These are phyloP conservation scores for Choristoneura fumiferana DNA, from an alignment of 1,140 invertebrate genomes.

Conservation along the genomic window DNA sequence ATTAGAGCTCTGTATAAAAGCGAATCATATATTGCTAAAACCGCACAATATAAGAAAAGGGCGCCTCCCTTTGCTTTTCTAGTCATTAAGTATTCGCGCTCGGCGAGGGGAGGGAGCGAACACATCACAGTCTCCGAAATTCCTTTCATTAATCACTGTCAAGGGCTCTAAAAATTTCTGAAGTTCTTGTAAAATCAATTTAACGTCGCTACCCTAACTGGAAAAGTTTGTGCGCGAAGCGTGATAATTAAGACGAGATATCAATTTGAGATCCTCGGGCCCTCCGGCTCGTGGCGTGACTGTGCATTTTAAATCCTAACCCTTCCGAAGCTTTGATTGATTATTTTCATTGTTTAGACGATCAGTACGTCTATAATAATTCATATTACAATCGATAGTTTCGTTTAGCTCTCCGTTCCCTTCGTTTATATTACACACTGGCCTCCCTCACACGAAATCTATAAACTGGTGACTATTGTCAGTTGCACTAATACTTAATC, in stretches of 20 bases:
- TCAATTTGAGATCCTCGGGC: slow-evolving; percentile 36
- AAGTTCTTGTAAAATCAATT: slow-evolving; percentile 73
- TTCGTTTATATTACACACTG: not conserved
- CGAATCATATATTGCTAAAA: slow-evolving; percentile 29
- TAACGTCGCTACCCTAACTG: slow-evolving; percentile 56
- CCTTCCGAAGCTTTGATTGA: slow-evolving; percentile 6
- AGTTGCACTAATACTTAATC: slow-evolving; percentile 31
- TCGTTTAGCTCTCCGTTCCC: not conserved
- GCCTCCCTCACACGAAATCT: slow-evolving; percentile 15
- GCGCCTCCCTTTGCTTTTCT: slow-evolving; percentile 56
- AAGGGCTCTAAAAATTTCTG: slow-evolving; percentile 70
- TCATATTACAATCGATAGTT: not conserved
- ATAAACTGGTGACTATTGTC: slow-evolving; percentile 29
- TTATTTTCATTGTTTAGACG: not conserved
- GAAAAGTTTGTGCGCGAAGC: slow-evolving; percentile 49
- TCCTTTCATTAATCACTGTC: slow-evolving; percentile 75
- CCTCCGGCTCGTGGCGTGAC: slow-evolving; percentile 1
- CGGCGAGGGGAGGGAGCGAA: slow-evolving; percentile 39
- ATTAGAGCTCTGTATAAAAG: slow-evolving; percentile 45
- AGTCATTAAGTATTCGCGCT: slow-evolving; percentile 33
- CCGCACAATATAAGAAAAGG: slow-evolving; percentile 43
- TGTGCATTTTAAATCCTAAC: slow-evolving; percentile 6
- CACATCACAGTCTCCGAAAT: slow-evolving; percentile 57
- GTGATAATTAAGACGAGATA: slow-evolving; percentile 66
- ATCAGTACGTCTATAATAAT: not conserved